Percentiles rank a stretch among this genome's conserved stretches.
phyloP scores from a whole-genome alignment of 2,888 invertebrate species.

The Philopedon plagiatum region DNA sequence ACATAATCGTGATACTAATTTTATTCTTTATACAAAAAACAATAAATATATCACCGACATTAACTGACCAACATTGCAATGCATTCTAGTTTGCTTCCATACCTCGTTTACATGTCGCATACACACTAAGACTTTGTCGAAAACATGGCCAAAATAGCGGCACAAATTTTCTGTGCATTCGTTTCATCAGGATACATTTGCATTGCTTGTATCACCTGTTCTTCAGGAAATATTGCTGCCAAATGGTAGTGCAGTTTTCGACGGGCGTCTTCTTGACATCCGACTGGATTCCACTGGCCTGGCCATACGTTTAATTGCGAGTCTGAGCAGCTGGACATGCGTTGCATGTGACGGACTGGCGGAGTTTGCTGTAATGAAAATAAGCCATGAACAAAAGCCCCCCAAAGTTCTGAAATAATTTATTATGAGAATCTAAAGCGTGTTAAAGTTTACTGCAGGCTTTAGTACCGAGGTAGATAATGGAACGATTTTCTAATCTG shows the following conservation, averaged over 20 bases:
- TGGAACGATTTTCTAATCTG: too few species aligned
- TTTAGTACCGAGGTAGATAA: too few species aligned
- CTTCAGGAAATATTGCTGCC: conserved; percentile 92
- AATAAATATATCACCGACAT: not conserved
- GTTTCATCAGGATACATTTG: conserved; percentile 89
- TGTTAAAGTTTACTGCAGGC: too few species aligned
- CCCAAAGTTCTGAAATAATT: too few species aligned
- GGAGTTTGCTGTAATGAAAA: conserved; percentile 39
- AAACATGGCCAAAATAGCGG: conserved; percentile 85
- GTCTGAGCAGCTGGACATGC: conserved; percentile 73
- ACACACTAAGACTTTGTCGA: conserved; percentile 69
- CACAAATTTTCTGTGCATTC: conserved; percentile 91
- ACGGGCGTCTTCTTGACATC: conserved; percentile 75
- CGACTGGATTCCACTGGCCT: conserved; percentile 61
- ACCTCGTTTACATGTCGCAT: not conserved
- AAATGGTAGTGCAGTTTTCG: conserved; percentile 88
- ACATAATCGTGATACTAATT: not conserved
- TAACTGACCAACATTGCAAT: conserved; percentile 3
- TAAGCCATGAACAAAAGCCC: too few species aligned
- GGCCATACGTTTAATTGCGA: conserved; percentile 75
- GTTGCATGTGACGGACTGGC: conserved; percentile 66
- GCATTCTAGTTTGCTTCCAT: not conserved
- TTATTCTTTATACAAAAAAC: not conserved
- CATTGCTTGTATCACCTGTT: conserved; percentile 92
- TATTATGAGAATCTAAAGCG: too few species aligned